Evolutionary conservation across 2,888 invertebrate genomes (phyloP).

Genomic region (Diachrysia chrysitis): DNA sequence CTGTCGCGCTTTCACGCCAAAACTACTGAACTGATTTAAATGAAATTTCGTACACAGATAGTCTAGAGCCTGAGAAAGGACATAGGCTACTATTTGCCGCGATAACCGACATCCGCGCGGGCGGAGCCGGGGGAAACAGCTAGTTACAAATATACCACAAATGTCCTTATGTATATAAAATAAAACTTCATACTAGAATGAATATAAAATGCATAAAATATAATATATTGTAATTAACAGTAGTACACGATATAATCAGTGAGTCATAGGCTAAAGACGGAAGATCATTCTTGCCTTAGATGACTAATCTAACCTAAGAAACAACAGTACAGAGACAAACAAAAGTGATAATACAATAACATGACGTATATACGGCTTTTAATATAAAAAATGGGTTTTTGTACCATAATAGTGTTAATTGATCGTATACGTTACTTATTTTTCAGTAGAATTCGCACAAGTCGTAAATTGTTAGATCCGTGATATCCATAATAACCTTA

Average conservation of each 20-base stretch:
- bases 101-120: too few species aligned
- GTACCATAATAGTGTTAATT: neutral
- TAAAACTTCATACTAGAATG: neutral
- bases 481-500: neutral
- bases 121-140: too few species aligned
- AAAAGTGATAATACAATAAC: neutral
- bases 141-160: too few species aligned
- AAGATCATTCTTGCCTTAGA: conserved; percentile 11
- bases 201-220: conserved; percentile 9
- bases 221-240: neutral
- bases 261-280: conserved; percentile 13
- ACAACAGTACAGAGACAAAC: neutral
- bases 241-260: conserved; percentile 1
- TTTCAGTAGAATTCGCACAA: neutral
- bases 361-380: neutral
- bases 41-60: too few species aligned
- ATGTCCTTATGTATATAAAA: too few species aligned
- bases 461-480: neutral
- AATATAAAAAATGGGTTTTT: neutral
- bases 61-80: too few species aligned
- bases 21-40: too few species aligned
- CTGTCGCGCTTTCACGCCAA: too few species aligned
- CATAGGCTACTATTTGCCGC: too few species aligned
- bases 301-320: conserved; percentile 31
- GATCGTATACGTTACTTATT: neutral